Evolutionary conservation across 2,797 vertebrate genomes (phyloP), one percentile per base, ranked within the genome.

Genomic region (Microchirus variegatus): DNA sequence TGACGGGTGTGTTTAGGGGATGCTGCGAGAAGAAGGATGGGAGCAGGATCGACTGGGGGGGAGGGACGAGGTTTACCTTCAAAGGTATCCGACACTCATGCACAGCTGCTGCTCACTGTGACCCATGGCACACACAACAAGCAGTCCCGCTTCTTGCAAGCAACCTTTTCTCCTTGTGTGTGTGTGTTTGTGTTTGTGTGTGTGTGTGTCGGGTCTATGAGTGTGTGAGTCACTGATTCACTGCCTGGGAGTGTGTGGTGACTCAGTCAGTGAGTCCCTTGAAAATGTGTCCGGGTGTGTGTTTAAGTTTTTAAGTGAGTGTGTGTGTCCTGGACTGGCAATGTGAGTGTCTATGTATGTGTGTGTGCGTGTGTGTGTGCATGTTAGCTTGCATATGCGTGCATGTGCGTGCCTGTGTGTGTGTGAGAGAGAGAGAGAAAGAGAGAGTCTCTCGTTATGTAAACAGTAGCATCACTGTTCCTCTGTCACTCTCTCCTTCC

Each of bases 401-500:
- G 59, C 53, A 59, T 68, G 53, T 44, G 13, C 41, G 64, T 55
- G 49, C 58, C 22, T 19, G 15, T 55, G 59, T 53, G 58, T 63
- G 71, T 53, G 50, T 58, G 55, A 26, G 61, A 57, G 66, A 57
- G 46, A 55, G 38, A 56, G 57, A 37, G 49, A 22, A 19, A 31
- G 63, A 19, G 77, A 42, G 71, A 41, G 58, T 84, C 66, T 82
- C 66, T 83, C 43, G 65, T 90, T 91, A 90, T 88, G 87, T 90
- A 89, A 91, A 90, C 85, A 89, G 83, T 78, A 76, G 85, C 88
- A 90, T 91, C 90, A 87, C 83, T 89, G 86, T 87, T 89, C 79
- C 48, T 82, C 83, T 88, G 83, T 89, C 87, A 89, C 83, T 83
- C 75, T 88, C 73, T 75, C 72, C 86, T 89, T 84, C 86, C 81